Percentiles rank a stretch among this genome's conserved stretches.
phyloP scores from a whole-genome alignment of 2,888 invertebrate genomes.

The Leptinotarsa tumamoca region DNA sequence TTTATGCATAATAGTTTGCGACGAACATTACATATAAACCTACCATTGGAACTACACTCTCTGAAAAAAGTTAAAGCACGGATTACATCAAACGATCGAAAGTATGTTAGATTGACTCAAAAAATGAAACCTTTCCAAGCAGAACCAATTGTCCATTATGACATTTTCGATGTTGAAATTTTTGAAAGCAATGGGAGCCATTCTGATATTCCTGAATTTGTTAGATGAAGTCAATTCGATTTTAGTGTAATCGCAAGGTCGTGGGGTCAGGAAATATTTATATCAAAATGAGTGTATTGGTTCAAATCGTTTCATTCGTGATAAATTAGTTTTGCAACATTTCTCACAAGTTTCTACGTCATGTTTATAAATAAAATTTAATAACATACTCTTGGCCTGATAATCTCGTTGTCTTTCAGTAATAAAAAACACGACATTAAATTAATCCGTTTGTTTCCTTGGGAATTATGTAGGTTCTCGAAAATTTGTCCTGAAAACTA shows the following conservation, averaged over 20 bases:
- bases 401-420: constrained; percentile 11
- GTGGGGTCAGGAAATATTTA: constrained; percentile 15
- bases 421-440: not conserved
- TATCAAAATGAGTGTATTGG: constrained; percentile 13
- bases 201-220: not conserved
- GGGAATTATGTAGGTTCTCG: too few species aligned
- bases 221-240: not conserved
- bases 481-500: too few species aligned
- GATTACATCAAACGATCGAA: not conserved
- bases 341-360: constrained; percentile 10
- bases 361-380: constrained; percentile 22
- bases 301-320: constrained; percentile 16
- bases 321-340: constrained; percentile 22
- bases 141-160: not conserved
- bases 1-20: constrained; percentile 18
- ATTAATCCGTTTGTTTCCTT: too few species aligned
- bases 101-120: not conserved
- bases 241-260: constrained; percentile 13
- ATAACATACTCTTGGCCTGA: constrained; percentile 5
- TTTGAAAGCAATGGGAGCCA: not conserved
- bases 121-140: not conserved
- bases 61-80: not conserved
- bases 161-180: not conserved
- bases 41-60: not conserved
- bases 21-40: constrained; percentile 1